A percentile compares a stretch with the other conserved stretches of the same genome.
phyloP scores from a whole-genome alignment of 35 echinoderm and acorn worm genomes.

The Heliocidaris erythrogramma region DNA sequence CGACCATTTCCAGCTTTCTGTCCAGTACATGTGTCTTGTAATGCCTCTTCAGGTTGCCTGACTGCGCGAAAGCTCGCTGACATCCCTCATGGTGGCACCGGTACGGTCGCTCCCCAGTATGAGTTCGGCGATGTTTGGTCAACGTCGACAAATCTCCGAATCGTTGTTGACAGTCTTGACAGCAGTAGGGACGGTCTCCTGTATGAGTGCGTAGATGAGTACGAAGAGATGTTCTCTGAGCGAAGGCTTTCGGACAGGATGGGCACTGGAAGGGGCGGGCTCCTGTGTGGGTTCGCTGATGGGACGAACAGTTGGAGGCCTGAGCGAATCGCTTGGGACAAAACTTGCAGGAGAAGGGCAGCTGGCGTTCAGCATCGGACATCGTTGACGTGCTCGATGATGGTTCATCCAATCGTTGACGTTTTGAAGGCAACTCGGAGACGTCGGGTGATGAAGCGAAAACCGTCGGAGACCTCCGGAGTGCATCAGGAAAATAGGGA shows the following conservation, averaged over 20 bases:
- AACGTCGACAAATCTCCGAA: slow-evolving; percentile 85
- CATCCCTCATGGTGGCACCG: slow-evolving; percentile 55
- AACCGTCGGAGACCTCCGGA: neutral
- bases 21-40: slow-evolving; percentile 47
- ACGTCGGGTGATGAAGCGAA: no score
- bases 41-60: slow-evolving; percentile 80
- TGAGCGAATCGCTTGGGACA: slow-evolving; percentile 47
- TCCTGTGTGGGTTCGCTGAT: slow-evolving; percentile 47
- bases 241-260: slow-evolving; percentile 45
- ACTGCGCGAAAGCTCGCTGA: slow-evolving; percentile 75
- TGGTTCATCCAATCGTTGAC: neutral
- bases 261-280: slow-evolving; percentile 32
- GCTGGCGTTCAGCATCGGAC: neutral
- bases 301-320: neutral
- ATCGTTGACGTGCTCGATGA: neutral
- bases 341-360: neutral
- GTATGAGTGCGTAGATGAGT: slow-evolving; percentile 85
- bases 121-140: slow-evolving; percentile 88
- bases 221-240: slow-evolving; percentile 30
- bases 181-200: slow-evolving; percentile 91
- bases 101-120: slow-evolving; percentile 77
- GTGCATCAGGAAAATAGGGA: neutral
- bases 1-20: neutral
- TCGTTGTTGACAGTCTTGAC: slow-evolving; percentile 73
- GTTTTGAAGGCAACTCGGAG: neutral